Percentiles rank a stretch among this genome's conserved stretches.
These are phyloP conservation scores for Anneissia japonica DNA, from an alignment of 35 echinoderm and acorn worm genomes.

Conservation along the genomic window DNA sequence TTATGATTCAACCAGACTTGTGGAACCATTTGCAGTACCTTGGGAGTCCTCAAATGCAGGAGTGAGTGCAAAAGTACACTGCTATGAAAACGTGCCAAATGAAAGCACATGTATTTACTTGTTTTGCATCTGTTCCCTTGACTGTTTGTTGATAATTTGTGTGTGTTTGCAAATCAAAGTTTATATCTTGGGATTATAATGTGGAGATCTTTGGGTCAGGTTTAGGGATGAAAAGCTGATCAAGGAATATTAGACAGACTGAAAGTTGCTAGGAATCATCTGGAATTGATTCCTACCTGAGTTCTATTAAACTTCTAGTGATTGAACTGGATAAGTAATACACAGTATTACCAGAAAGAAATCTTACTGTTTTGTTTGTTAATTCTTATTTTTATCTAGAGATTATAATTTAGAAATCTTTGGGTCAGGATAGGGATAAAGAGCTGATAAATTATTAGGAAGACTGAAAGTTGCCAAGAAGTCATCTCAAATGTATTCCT, in stretches of 20 bases:
- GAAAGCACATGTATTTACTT: neutral
- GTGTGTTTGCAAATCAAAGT: neutral
- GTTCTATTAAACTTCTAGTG: too few species aligned
- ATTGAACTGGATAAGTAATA: too few species aligned
- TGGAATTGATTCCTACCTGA: neutral
- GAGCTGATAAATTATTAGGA: too few species aligned
- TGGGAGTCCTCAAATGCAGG: neutral
- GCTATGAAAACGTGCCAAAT: neutral
- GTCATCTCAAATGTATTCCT: too few species aligned
- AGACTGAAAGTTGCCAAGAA: too few species aligned
- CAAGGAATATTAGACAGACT: neutral
- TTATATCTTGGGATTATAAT: neutral
- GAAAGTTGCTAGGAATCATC: neutral
- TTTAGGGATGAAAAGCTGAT: neutral
- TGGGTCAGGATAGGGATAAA: too few species aligned
- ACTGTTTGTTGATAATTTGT: neutral
- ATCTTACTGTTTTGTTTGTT: too few species aligned
- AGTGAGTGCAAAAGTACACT: neutral
- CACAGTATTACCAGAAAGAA: too few species aligned
- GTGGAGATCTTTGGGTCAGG: neutral
- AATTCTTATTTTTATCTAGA: too few species aligned
- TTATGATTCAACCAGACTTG: neutral
- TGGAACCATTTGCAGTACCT: neutral
- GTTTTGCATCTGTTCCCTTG: neutral
- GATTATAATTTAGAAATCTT: too few species aligned